Base-by-base conservation (phyloP, 2,888 invertebrate genomes). In the Aphodius granarius region DNA sequence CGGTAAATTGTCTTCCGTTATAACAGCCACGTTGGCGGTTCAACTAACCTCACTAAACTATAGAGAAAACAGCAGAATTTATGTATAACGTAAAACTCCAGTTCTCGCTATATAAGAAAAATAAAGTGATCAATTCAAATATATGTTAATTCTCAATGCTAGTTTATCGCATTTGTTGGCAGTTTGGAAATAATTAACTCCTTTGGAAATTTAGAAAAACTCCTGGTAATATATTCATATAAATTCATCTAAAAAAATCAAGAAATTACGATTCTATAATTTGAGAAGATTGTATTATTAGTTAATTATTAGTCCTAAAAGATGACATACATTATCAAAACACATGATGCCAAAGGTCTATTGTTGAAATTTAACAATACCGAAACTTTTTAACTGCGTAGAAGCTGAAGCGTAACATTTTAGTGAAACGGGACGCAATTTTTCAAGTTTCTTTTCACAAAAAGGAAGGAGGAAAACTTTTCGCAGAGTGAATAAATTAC, bases 1-100 rank as follows among this genome's bases (percentile, higher is more conserved):
- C 72, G 19, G 17, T 20, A 21, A 68, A 68, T 68, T 68, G 68
- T 68, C 68, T 68, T 22, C 68, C 15, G 68, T 15, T 20, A 21
- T 66, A 66, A 15, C 15, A 20, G 20, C 66, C 18, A 16, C 22
- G 15, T 20, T 68, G 6, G n/a, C 18, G 68, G 19, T 19, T 1
- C 18, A 19, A n/a, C 18, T n/a, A 17, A 20, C 20, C 21, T n/a
- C 6, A 20, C 5, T 19, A 68, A 19, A 19, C n/a, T 1, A 16
- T 15, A 68, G 22, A 68, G 22, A 66, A 66, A 65, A 18, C 65
- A 43, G 43, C 66, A 17, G 19, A 17, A 66, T 18, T 18, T 66
- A n/a, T n/a, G n/a, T n/a, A 66, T 66, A 19, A 20, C 18, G 62
- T 43, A 43, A 23, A 71, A n/a, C 15, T 22, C 22, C 4, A 6